Conservation (phyloP, 2,113 vertebrate genomes). For the Regulus satrapa region DNA sequence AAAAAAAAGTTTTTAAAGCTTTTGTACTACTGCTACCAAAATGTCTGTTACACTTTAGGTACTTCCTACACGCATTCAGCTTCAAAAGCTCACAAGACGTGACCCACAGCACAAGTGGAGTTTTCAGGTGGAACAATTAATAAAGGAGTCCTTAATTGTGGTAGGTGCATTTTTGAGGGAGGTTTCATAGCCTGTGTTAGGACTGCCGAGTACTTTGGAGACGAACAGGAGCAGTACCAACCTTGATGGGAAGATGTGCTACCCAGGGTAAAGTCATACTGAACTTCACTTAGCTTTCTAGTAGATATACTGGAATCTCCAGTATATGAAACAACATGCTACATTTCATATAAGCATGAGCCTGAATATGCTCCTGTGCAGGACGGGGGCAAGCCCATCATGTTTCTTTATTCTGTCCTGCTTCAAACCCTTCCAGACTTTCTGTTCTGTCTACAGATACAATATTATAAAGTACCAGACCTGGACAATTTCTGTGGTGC, state of each 20-base stretch:
- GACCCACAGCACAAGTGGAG: neutral
- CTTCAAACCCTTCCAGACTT: neutral
- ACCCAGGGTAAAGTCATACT: neutral
- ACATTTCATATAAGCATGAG: neutral
- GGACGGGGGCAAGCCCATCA: neutral
- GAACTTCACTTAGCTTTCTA: neutral
- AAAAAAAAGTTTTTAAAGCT: neutral
- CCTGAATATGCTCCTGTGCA: fast-evolving
- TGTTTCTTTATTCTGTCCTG: neutral
- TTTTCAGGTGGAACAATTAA: neutral
- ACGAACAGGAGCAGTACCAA: neutral
- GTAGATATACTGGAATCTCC: neutral
- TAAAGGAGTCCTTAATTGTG: neutral
- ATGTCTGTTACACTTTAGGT: neutral
- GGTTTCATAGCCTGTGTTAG: neutral
- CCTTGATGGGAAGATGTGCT: neutral
- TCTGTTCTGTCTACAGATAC: neutral
- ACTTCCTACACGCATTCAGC: neutral
- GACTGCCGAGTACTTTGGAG: neutral
- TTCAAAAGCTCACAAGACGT: neutral
- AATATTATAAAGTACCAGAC: neutral
- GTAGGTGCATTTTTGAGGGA: neutral
- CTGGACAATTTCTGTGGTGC: neutral
- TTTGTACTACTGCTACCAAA: neutral
- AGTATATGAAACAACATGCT: neutral